Evolutionary conservation across 1,140 invertebrate genomes (phyloP), one percentile per base, ranked within the genome.

Genomic region (Drosophila rhopaloa): DNA sequence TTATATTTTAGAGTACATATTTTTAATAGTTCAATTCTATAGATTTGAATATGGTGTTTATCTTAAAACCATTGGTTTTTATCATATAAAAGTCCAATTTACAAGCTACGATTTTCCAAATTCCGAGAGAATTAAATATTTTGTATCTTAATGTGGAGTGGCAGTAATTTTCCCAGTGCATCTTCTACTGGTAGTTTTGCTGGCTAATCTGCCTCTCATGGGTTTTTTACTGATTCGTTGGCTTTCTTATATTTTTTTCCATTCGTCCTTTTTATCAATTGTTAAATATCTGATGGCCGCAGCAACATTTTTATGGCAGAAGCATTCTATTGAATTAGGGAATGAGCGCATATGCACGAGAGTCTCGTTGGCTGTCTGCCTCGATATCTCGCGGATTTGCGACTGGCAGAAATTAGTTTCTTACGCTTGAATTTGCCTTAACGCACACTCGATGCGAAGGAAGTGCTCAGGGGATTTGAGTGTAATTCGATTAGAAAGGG

Each of bases 371-470:
- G 41, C 47, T 40, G 57, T 63, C 56, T 59, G 41, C 27, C 29
- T 35, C 66, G 63, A 71, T 78, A 77, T 68, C 59, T 73, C 65
- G 68, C 66, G 61, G 41, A 71, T 68, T 79, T 84, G 51, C 58
- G 50, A 72, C 70, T 67, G 59, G 48, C 76, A 81, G 68, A 89
- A 89, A 89, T 89, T 89, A 89, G 84, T 89, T 89, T 89, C 84
- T 89, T 89, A 89, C 84, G 84, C 84, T 81, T 89, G 84, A 80
- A 71, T 89, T 84, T 89, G 85, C 74, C 81, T 84, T 89, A 81
- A 84, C 81, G 54, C 74, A 81, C 65, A 67, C 50, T 55, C 63
- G n/a, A 24, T 48, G 47, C 13, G 24, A 24, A 16, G 14, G 76
- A 73, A 86, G 82, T 68, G 62, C 84, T 66, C 80, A 48, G 53